phyloP scores from a whole-genome alignment of 2,797 vertebrate species.

The Lutjanus campechanus region DNA sequence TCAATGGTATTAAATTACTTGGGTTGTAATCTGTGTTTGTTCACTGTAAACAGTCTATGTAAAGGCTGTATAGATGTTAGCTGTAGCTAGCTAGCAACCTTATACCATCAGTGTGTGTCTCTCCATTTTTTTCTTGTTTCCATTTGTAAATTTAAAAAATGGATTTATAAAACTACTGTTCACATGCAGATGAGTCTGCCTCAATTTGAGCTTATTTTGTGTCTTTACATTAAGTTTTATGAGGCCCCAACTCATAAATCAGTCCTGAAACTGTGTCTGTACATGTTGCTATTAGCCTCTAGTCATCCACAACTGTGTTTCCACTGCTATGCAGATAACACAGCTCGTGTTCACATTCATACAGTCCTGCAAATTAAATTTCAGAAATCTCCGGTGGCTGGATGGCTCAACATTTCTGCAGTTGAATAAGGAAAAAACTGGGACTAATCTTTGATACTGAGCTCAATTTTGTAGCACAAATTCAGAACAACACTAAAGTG shows the following conservation, averaged over 20 bases:
- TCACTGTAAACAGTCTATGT: too few relatives aligned
- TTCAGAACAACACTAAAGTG: background rate
- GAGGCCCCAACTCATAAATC: background rate
- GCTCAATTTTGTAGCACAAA: background rate
- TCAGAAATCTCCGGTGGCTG: too few relatives aligned
- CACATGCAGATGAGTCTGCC: background rate
- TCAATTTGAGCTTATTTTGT: background rate
- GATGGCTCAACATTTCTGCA: background rate
- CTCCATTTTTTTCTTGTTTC: too few relatives aligned
- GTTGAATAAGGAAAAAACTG: background rate
- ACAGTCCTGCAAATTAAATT: background rate
- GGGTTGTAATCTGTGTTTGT: too few relatives aligned
- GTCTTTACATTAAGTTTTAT: background rate
- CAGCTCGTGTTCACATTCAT: background rate
- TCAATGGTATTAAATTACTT: too few relatives aligned
- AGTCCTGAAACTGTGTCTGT: background rate
- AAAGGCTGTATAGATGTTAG: too few relatives aligned
- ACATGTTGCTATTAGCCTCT: background rate
- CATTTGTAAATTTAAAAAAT: too few relatives aligned
- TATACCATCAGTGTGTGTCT: too few relatives aligned
- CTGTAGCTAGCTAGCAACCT: too few relatives aligned
- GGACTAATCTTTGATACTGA: background rate
- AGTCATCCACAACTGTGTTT: background rate
- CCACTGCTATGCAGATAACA: background rate
- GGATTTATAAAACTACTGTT: too few relatives aligned